Conservation (phyloP, 2,113 vertebrate species). For the Sarotherodon lohbergeri region DNA sequence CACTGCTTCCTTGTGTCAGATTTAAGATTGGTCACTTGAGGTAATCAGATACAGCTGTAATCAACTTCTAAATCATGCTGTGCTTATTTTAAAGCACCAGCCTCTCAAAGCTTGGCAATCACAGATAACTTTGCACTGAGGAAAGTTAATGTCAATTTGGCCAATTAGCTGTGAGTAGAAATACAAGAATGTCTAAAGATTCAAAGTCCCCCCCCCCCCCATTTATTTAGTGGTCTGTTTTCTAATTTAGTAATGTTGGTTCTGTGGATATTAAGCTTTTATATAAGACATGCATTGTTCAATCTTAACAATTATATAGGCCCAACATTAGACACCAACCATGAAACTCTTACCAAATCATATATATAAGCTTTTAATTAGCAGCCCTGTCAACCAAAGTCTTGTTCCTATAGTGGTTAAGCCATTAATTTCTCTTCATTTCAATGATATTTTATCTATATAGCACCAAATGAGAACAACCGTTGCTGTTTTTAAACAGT, state of each 20-base stretch:
- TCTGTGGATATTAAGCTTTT: background rate
- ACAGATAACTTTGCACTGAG: background rate
- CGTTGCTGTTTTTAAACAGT: background rate
- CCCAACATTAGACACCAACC: background rate
- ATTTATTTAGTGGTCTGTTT: too few relatives aligned
- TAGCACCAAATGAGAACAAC: background rate
- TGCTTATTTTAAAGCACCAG: background rate
- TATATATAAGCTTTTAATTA: background rate
- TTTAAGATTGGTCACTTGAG: background rate
- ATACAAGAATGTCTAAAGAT: too few relatives aligned
- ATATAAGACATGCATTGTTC: background rate
- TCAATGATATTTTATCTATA: background rate
- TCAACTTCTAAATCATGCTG: background rate
- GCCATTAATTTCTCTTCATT: background rate
- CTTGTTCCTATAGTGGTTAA: background rate
- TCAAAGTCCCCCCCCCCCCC: too few relatives aligned
- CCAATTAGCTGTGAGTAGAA: too few relatives aligned
- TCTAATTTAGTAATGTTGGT: background rate
- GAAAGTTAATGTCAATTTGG: background rate
- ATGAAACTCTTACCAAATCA: background rate
- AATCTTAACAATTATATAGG: background rate
- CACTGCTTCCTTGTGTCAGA: background rate
- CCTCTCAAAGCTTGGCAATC: background rate
- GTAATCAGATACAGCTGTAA: background rate
- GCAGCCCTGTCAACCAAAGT: background rate